Percentiles rank a stretch among this genome's conserved stretches.
These are phyloP conservation scores for Lineus longissimus DNA, from an alignment of 1,140 invertebrate species.

Conservation along the genomic window DNA sequence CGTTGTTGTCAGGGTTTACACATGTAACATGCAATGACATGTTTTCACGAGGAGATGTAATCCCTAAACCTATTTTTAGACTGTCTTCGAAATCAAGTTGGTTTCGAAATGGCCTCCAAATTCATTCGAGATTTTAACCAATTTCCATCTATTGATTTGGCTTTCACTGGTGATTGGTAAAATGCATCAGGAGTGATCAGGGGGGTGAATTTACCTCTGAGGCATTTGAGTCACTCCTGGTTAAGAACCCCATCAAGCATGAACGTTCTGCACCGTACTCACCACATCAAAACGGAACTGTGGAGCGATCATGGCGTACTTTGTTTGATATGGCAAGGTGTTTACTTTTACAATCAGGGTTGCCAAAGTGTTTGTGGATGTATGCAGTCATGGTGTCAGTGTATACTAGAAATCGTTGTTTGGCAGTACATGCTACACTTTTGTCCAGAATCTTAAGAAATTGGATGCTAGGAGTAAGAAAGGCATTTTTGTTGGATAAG, in stretches of 20 bases:
- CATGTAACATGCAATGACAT: no score
- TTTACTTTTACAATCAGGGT: not conserved
- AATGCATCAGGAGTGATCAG: not conserved
- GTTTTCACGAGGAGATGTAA: no score
- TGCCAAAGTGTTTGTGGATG: not conserved
- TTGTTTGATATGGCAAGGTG: conserved; percentile 18
- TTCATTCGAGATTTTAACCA: no score
- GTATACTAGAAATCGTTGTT: not conserved
- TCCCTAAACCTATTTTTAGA: no score
- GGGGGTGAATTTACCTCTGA: not conserved
- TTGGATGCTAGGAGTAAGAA: conserved; percentile 17
- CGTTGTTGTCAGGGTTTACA: no score
- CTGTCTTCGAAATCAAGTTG: no score
- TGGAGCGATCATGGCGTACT: conserved; percentile 11
- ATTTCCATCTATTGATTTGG: no score
- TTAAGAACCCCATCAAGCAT: conserved; percentile 3
- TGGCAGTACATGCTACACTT: not conserved
- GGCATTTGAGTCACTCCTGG: not conserved
- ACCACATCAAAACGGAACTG: conserved; percentile 19
- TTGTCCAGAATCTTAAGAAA: not conserved
- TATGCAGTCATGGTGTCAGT: not conserved
- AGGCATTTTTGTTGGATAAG: conserved; percentile 1
- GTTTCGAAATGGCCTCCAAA: no score
- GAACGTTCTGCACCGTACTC: conserved; percentile 8
- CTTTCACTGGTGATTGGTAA: not conserved